Conservation (phyloP, 2,888 invertebrate species). For the Athalia rosae region DNA sequence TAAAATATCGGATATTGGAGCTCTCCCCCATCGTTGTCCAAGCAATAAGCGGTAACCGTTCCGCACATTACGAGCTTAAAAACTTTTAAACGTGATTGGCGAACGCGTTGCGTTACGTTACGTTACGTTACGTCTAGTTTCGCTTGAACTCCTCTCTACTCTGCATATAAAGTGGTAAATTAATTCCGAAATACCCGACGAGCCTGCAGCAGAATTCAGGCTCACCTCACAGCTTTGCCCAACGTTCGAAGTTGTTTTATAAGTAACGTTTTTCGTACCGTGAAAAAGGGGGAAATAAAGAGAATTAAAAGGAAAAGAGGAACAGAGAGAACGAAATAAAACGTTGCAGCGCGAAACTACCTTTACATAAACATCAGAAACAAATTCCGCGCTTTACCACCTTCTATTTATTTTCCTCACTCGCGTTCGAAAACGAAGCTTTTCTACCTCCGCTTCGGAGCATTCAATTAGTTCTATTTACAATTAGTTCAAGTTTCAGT, state of each 20-base stretch:
- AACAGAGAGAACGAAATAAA: too few species aligned
- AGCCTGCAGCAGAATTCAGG: too few species aligned
- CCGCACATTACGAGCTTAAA: background rate
- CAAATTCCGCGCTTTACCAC: background rate
- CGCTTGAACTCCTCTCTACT: background rate
- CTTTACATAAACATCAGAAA: too few species aligned
- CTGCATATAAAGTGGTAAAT: slow-evolving; percentile 40
- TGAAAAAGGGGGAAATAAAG: too few species aligned
- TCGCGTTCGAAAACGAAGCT: background rate
- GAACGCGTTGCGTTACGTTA: background rate
- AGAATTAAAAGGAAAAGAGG: too few species aligned
- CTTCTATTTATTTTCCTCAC: background rate
- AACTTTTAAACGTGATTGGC: slow-evolving; percentile 20
- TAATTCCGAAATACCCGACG: slow-evolving; percentile 17
- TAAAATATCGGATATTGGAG: too few species aligned
- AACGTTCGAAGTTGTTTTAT: too few species aligned
- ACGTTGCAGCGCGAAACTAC: too few species aligned
- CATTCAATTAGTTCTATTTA: too few species aligned
- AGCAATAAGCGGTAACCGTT: background rate
- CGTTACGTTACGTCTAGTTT: background rate
- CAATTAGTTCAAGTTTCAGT: too few species aligned
- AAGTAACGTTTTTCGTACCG: too few species aligned
- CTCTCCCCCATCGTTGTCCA: background rate
- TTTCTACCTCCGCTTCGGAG: background rate
- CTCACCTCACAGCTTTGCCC: too few species aligned